A percentile compares a stretch with the other conserved stretches of the same genome.
Evolutionary conservation across 2,888 invertebrate species (phyloP).

Genomic region (Melinopterus prodromus): DNA sequence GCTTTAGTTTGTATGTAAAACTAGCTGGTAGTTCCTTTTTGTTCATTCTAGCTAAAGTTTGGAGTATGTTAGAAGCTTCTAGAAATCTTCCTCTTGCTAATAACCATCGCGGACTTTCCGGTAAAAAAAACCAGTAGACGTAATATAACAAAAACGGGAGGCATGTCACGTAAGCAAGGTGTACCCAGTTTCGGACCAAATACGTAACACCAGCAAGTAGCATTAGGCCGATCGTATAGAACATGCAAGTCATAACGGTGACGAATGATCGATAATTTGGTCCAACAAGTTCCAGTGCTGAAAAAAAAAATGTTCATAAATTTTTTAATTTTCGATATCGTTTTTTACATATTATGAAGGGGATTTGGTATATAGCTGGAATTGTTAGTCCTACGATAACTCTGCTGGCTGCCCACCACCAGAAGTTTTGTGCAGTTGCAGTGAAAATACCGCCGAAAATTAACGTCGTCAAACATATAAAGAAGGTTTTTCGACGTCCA

Average conservation of each 20-base stretch:
- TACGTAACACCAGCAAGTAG: constrained; percentile 86
- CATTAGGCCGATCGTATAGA: constrained; percentile 88
- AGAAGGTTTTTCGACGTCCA: constrained; percentile 86
- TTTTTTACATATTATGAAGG: constrained; percentile 90
- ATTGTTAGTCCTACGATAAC: constrained; percentile 89
- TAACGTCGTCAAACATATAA: constrained; percentile 83
- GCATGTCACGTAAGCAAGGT: constrained; percentile 81
- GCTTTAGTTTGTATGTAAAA: constrained; percentile 76
- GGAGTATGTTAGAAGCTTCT: constrained; percentile 81
- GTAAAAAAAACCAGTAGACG: constrained; percentile 85
- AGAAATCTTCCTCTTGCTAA: constrained; percentile 78
- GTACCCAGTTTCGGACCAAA: constrained; percentile 84
- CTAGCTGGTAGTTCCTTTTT: constrained; percentile 77
- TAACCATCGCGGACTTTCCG: constrained; percentile 93
- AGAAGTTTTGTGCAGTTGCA: constrained; percentile 79
- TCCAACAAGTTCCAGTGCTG: constrained; percentile 90
- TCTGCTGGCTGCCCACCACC: constrained; percentile 84
- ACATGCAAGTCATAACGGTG: constrained; percentile 90
- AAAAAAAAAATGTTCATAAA: constrained; percentile 49
- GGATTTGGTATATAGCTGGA: constrained; percentile 93
- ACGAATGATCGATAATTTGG: constrained; percentile 92
- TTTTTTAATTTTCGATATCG: not conserved
- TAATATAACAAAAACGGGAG: constrained; percentile 86
- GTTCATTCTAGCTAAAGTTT: constrained; percentile 81
- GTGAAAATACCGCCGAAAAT: constrained; percentile 82